phyloP scores from a whole-genome alignment of 2,888 invertebrate genomes.

The Mactromeris polynyma region DNA sequence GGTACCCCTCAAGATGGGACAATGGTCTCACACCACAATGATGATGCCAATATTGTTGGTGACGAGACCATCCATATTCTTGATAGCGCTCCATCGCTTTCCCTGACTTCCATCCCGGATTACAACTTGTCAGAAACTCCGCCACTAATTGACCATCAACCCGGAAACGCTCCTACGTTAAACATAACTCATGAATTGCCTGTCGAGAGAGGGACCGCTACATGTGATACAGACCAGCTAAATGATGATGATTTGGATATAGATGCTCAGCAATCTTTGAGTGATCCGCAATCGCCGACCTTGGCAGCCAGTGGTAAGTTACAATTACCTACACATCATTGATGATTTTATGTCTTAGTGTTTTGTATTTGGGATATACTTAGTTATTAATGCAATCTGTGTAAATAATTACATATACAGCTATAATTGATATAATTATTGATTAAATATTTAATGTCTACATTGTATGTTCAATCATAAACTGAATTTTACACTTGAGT shows the following conservation, averaged over 20 bases:
- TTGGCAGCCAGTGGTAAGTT: not conserved
- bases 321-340: not conserved
- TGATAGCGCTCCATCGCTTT: not conserved
- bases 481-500: too few relatives aligned
- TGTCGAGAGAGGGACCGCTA: not conserved
- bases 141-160: not conserved
- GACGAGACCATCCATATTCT: not conserved
- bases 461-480: too few relatives aligned
- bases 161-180: not conserved
- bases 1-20: not conserved
- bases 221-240: not conserved
- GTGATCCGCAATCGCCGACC: not conserved
- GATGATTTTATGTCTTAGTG: not conserved
- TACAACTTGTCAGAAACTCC: not conserved
- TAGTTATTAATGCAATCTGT: too few relatives aligned
- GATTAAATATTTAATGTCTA: too few relatives aligned
- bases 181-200: not conserved
- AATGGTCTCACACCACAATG: not conserved
- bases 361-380: not conserved
- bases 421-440: too few relatives aligned
- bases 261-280: not conserved
- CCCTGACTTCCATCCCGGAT: not conserved
- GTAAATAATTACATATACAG: too few relatives aligned
- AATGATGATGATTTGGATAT: slow-evolving; percentile 1
- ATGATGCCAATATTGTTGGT: not conserved